These are phyloP conservation scores for Agrochola litura DNA, from an alignment of 2,888 invertebrate species.

Conservation along the genomic window DNA sequence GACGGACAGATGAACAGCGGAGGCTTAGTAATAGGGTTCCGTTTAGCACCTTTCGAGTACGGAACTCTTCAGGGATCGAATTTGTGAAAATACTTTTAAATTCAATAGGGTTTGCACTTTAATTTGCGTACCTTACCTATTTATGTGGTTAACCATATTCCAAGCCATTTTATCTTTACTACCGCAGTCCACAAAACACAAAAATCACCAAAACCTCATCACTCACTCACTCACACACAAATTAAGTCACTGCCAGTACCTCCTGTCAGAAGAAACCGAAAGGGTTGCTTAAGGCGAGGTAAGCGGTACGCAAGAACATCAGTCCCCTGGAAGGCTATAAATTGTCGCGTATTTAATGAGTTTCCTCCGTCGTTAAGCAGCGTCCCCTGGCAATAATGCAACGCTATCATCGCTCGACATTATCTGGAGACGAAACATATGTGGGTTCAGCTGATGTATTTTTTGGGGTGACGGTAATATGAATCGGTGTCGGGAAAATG, in stretches of 20 bases:
- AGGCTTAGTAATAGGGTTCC: no score
- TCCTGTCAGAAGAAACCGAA: conserved; percentile 46
- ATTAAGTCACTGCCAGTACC: conserved; percentile 46
- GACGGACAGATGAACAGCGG: no score
- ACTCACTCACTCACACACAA: conserved; percentile 27
- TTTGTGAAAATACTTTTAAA: neutral
- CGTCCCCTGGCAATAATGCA: conserved; percentile 84
- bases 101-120: neutral
- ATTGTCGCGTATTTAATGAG: conserved; percentile 88
- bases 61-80: neutral
- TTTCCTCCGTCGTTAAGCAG: conserved; percentile 86
- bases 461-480: conserved; percentile 52
- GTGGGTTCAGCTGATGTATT: conserved; percentile 68
- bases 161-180: neutral
- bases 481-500: conserved; percentile 21
- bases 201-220: neutral
- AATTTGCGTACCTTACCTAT: no score
- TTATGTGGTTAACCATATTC: neutral
- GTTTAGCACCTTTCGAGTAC: no score
- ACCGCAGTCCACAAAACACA: neutral
- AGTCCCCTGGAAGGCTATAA: conserved; percentile 80
- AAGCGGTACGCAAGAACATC: conserved; percentile 67
- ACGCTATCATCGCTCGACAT: conserved; percentile 85
- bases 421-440: conserved; percentile 81
- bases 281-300: conserved; percentile 52